phyloP scores from a whole-genome alignment of 2,888 invertebrate species.

The Leptinotarsa tumamoca region DNA sequence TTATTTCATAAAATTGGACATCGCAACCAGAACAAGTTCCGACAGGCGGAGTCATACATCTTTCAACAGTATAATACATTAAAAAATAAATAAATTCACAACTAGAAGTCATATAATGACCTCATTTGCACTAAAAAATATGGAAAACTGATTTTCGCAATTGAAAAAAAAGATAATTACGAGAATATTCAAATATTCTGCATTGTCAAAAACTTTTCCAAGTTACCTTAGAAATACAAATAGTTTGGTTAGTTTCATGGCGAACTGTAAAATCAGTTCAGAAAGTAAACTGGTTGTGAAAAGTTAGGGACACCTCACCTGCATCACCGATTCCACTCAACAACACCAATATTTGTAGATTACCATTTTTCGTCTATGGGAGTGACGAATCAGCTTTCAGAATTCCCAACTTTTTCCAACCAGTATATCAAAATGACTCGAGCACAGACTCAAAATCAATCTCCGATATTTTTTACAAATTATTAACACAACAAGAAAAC shows the following conservation, averaged over 20 bases:
- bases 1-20: not conserved
- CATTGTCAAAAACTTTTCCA: no score
- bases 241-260: not conserved
- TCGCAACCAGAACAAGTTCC: not conserved
- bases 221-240: not conserved
- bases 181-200: not conserved
- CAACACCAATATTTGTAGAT: not conserved
- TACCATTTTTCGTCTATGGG: not conserved
- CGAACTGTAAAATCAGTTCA: not conserved
- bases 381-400: not conserved
- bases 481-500: conserved; percentile 2
- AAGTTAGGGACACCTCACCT: not conserved
- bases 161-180: not conserved
- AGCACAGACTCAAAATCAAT: not conserved
- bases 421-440: not conserved
- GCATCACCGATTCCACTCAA: not conserved
- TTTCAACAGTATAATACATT: conserved; percentile 10
- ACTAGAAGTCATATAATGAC: not conserved
- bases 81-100: conserved; percentile 2
- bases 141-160: not conserved
- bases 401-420: not conserved
- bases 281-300: not conserved
- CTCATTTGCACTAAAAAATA: not conserved
- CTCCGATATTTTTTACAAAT: conserved; percentile 7
- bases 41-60: not conserved